A percentile compares a stretch with the other conserved stretches of the same genome.
phyloP scores from a whole-genome alignment of 2,797 vertebrate species.

The Decapterus maruadsi region DNA sequence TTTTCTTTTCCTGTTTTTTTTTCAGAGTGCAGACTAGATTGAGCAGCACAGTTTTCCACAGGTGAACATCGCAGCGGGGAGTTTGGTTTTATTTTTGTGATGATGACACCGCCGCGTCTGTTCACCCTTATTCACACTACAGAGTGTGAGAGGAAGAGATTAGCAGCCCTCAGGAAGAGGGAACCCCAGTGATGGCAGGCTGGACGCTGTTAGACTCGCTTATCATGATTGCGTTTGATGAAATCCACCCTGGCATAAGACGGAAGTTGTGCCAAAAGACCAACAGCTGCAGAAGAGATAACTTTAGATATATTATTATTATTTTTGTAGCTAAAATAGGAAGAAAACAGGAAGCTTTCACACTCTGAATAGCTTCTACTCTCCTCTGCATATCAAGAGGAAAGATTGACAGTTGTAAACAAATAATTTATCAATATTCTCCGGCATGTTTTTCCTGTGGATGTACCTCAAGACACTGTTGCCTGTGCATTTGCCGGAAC shows the following conservation, averaged over 20 bases:
- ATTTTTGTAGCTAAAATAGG: conserved; percentile 1
- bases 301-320: background rate
- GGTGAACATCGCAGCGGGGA: conserved; percentile 34
- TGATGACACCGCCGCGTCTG: conserved; percentile 26
- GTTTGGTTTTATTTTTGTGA: conserved; percentile 43
- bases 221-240: conserved; percentile 57
- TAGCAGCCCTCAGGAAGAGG: conserved; percentile 58
- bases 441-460: background rate
- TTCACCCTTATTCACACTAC: conserved; percentile 43
- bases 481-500: conserved; percentile 22
- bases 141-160: conserved; percentile 69
- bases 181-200: conserved; percentile 44
- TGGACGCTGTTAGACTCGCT: conserved; percentile 40
- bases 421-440: background rate
- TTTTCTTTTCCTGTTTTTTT: background rate
- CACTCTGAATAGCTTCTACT: background rate
- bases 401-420: background rate
- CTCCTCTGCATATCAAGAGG: background rate
- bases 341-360: background rate
- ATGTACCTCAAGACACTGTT: conserved; percentile 24
- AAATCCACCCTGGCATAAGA: conserved; percentile 30
- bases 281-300: conserved; percentile 39
- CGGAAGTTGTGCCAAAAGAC: conserved; percentile 29
- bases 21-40: background rate
- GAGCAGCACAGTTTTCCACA: conserved; percentile 30